phyloP scores from a whole-genome alignment of 1,140 invertebrate genomes.

The Brachionus asplanchnoidis region DNA sequence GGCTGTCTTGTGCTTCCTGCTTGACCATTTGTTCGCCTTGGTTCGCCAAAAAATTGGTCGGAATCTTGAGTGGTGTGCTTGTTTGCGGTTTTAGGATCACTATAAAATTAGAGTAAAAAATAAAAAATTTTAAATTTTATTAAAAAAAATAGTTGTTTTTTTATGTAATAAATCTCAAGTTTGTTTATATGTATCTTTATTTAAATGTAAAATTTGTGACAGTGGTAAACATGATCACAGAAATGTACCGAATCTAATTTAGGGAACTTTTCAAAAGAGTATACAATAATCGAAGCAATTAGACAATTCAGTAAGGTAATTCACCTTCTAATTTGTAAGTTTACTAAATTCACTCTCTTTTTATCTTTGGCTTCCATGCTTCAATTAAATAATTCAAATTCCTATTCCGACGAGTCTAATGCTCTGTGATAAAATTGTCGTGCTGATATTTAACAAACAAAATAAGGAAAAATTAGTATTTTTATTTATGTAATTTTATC shows the following conservation, averaged over 20 bases:
- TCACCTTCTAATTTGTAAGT: background rate
- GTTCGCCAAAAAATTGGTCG: background rate
- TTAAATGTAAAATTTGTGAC: background rate
- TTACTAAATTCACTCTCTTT: background rate
- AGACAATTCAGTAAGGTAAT: slow-evolving; percentile 2
- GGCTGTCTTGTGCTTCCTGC: background rate
- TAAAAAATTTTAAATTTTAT: background rate
- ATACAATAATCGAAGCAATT: slow-evolving; percentile 1
- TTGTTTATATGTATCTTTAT: background rate
- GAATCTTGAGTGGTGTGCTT: background rate
- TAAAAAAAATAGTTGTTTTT: background rate
- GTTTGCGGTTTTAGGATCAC: slow-evolving; percentile 16
- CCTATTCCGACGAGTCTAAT: background rate
- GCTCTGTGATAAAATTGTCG: slow-evolving; percentile 13
- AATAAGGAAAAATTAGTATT: background rate
- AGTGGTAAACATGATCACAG: slow-evolving; percentile 16
- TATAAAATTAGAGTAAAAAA: background rate
- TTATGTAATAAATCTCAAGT: background rate
- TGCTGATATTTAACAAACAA: slow-evolving; percentile 30
- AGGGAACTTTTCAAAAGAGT: background rate
- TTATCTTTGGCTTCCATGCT: background rate
- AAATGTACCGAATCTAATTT: slow-evolving; percentile 6
- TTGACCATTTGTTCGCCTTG: background rate
- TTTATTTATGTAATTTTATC: slow-evolving; percentile 34
- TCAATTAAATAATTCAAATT: slow-evolving; percentile 32